Percentiles rank a stretch among this genome's conserved stretches.
phyloP scores from a whole-genome alignment of 2,797 vertebrate species.

The Enteromius unitaeniatus region DNA sequence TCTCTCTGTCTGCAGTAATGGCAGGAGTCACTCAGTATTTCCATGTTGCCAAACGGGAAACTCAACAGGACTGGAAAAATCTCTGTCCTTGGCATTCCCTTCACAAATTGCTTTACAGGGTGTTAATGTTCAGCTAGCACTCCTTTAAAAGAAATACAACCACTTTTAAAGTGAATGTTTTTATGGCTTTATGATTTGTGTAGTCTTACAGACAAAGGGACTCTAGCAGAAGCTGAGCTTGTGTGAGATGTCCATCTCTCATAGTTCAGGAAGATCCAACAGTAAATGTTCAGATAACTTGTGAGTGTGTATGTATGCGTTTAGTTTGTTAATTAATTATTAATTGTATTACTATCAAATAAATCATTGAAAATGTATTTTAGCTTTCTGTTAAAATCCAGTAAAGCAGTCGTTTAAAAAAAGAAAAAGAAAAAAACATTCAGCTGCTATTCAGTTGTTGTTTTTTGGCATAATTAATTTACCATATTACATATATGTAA shows the following conservation, averaged over 20 bases:
- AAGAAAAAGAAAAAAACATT: not conserved
- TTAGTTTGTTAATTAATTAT: not conserved
- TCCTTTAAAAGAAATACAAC: not conserved
- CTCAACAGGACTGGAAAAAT: conserved; percentile 37
- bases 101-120: not conserved
- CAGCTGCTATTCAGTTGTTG: no score
- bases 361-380: not conserved
- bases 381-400: not conserved
- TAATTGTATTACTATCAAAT: not conserved
- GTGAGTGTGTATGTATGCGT: not conserved
- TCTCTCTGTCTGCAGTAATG: conserved; percentile 11
- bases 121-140: conserved; percentile 11
- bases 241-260: not conserved
- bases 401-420: not conserved
- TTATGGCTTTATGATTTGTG: conserved; percentile 30
- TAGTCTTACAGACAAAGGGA: not conserved
- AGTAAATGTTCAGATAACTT: not conserved
- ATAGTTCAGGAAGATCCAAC: not conserved
- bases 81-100: conserved; percentile 17
- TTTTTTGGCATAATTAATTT: not conserved
- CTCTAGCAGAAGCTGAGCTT: not conserved
- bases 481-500: not conserved
- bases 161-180: conserved; percentile 1
- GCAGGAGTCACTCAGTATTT: conserved; percentile 27
- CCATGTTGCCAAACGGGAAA: conserved; percentile 34